Conservation (phyloP, 2,888 invertebrate species). For the Anticlea derivata region DNA sequence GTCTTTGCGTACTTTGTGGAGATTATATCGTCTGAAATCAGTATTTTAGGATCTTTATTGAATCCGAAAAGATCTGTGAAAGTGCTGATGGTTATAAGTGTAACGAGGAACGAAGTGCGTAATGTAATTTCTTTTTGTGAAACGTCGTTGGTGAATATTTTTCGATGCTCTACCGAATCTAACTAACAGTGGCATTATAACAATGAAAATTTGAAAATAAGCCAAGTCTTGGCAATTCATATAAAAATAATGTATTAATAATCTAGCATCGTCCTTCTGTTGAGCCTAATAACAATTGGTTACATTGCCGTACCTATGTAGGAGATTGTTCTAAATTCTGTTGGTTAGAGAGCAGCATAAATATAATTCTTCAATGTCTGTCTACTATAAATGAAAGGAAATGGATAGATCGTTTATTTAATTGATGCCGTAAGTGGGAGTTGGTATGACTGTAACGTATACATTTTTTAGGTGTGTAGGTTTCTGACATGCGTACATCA, state of each 20-base stretch:
- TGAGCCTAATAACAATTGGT: no score
- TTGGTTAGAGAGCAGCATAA: background rate
- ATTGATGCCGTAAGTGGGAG: slow-evolving; percentile 49
- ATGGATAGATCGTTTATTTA: slow-evolving; percentile 51
- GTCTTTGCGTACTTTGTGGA: slow-evolving; percentile 67
- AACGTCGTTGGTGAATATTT: slow-evolving; percentile 14
- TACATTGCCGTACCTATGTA: no score
- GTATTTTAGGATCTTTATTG: slow-evolving; percentile 76
- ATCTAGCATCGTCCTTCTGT: no score
- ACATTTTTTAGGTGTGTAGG: slow-evolving; percentile 51
- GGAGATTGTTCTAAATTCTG: no score
- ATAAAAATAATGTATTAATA: no score
- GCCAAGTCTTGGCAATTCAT: no score
- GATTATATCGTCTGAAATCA: slow-evolving; percentile 70
- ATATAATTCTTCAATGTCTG: slow-evolving; percentile 43
- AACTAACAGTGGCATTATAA: background rate
- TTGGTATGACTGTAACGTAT: slow-evolving; percentile 49
- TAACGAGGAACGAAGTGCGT: slow-evolving; percentile 53
- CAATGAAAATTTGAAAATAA: background rate
- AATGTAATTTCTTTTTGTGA: slow-evolving; percentile 27
- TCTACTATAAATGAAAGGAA: slow-evolving; percentile 48
- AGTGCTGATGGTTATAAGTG: slow-evolving; percentile 62
- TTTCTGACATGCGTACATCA: slow-evolving; percentile 72
- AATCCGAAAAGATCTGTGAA: slow-evolving; percentile 66
- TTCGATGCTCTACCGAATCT: background rate